Conservation (phyloP, 2,797 vertebrate genomes). For the Gymnopithys bicolor region DNA sequence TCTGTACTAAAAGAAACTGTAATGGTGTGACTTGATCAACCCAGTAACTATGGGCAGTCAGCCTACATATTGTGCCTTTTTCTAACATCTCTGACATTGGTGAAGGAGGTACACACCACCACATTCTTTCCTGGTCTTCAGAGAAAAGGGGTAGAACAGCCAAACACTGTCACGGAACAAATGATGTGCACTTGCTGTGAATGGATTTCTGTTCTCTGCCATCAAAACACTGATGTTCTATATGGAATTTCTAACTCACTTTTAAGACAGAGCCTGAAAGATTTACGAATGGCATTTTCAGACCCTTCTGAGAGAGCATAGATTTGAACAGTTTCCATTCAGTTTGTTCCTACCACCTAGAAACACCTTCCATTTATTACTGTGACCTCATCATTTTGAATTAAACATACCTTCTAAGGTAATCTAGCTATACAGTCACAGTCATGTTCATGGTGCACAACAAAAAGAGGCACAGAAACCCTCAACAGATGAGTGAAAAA, state of each 20-base stretch:
- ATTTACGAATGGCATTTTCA: not conserved
- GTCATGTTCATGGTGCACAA: not conserved
- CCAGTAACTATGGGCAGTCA: fast-evolving
- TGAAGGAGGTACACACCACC: not conserved
- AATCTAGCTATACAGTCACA: not conserved
- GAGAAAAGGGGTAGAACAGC: not conserved
- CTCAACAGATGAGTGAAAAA: not conserved
- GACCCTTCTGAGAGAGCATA: not conserved
- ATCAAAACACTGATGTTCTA: not conserved
- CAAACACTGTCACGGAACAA: not conserved
- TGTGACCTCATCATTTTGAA: not conserved
- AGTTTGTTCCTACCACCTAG: not conserved
- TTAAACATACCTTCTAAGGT: not conserved
- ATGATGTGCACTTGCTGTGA: not conserved
- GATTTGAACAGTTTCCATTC: not conserved
- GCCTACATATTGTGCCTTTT: not conserved
- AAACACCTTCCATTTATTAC: not conserved
- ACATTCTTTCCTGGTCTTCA: not conserved
- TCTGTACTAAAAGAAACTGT: not conserved
- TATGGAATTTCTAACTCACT: not conserved
- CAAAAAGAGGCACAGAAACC: not conserved
- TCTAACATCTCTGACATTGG: not conserved
- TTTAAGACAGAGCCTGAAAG: not conserved
- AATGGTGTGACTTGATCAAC: not conserved
- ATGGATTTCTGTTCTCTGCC: not conserved